Base-by-base conservation (phyloP, 1,140 invertebrate genomes). In the Chionoecetes opilio region DNA sequence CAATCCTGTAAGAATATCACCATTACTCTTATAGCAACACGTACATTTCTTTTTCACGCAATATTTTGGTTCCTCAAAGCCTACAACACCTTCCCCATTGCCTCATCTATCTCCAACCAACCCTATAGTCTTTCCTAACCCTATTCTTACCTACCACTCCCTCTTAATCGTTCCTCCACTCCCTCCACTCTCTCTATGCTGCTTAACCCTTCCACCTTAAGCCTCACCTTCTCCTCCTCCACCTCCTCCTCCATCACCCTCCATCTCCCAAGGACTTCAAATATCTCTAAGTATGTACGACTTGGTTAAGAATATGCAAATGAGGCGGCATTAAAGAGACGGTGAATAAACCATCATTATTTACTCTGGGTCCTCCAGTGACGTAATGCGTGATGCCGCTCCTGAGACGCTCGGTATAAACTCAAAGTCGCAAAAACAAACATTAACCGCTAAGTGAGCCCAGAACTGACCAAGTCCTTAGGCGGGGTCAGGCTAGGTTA, bases 321-420 rank as follows among this genome's bases (percentile, higher is more conserved):
- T 75, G n/a, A 75, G 63, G 63, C 63, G 63, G 63, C 63, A 75
- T 75, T 75, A 75, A 41, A 88, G 86, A 88, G 86, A 88, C 86
- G 86, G 63, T 75, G 63, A 75, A 75, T 75, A 75, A 75, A 75
- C 63, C 63, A 75, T 75, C 63, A 75, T 75, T 75, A 75, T 75
- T 75, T 75, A 75, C 63, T 75, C 63, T 75, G 63, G 11, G 8
- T 21, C 63, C 63, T 75, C 63, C 63, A n/a, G 63, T 75, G 63
- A 75, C 63, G 63, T 75, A 75, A 75, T 75, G 63, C 63, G 63
- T 75, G 63, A 75, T 75, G 63, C 63, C 63, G 63, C n/a, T 75
- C 63, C 63, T 75, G 63, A 75, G 63, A 75, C 26, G 63, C 63
- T 75, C 63, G 63, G 63, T n/a, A 75, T 75, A 75, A 75, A 75